Evolutionary conservation across 2,888 invertebrate species (phyloP).

Genomic region (Sminthurinus aureus): DNA sequence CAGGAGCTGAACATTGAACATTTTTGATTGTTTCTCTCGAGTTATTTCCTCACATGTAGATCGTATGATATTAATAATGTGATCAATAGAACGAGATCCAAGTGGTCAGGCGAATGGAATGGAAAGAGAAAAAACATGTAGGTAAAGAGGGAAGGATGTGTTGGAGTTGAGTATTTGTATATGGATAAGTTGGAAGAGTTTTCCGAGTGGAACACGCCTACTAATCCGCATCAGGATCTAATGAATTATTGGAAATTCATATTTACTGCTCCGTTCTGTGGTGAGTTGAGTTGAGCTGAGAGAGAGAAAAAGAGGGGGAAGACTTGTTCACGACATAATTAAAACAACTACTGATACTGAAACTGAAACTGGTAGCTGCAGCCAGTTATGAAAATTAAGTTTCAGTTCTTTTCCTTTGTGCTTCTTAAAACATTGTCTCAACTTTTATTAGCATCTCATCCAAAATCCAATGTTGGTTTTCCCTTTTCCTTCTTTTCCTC

Average conservation of each 20-base stretch:
- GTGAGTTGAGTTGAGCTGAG: no score
- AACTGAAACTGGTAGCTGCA: constrained; percentile 46
- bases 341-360: constrained; percentile 37
- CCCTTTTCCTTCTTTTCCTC: background rate
- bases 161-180: background rate
- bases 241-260: constrained; percentile 57
- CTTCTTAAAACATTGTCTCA: constrained; percentile 1
- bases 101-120: background rate
- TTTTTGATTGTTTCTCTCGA: no score
- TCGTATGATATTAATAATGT: no score
- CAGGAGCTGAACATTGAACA: background rate
- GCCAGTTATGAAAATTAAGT: constrained; percentile 48
- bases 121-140: background rate
- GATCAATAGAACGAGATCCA: background rate
- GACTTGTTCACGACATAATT: constrained; percentile 50
- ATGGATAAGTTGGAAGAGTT: constrained; percentile 33
- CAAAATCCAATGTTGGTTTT: background rate
- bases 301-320: background rate
- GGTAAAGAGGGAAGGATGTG: background rate
- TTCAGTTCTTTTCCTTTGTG: constrained; percentile 4
- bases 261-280: constrained; percentile 37
- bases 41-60: no score
- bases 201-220: constrained; percentile 47
- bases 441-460: background rate
- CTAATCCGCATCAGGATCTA: constrained; percentile 51